phyloP scores from a whole-genome alignment of 2,888 invertebrate genomes.

The Venusia cambrica region DNA sequence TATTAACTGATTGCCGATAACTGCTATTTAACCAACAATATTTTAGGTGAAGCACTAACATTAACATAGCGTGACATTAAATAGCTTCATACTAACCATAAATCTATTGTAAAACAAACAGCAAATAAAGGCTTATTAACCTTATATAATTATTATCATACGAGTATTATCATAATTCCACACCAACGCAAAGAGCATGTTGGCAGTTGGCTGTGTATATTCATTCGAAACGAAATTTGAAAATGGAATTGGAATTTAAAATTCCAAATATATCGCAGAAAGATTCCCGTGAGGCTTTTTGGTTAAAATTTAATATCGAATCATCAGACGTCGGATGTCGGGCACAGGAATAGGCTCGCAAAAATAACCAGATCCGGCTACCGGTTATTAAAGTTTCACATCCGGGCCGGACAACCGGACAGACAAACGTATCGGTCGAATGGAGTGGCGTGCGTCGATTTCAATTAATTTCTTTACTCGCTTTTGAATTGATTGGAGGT shows the following conservation, averaged over 20 bases:
- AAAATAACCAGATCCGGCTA: constrained; percentile 27
- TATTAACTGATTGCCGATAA: too few species aligned
- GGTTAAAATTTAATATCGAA: constrained; percentile 16
- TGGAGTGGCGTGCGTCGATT: constrained; percentile 37
- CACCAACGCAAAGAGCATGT: too few species aligned
- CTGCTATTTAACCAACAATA: too few species aligned
- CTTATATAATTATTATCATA: too few species aligned
- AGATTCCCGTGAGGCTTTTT: constrained; percentile 2
- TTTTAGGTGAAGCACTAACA: too few species aligned
- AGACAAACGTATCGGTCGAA: constrained; percentile 39
- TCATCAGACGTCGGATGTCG: constrained; percentile 20
- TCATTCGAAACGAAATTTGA: too few species aligned
- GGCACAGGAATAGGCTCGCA: constrained; percentile 20
- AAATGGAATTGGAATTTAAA: constrained; percentile 1
- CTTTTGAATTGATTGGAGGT: constrained; percentile 15
- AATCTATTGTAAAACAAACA: too few species aligned
- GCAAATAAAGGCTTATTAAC: too few species aligned
- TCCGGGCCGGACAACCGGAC: constrained; percentile 33
- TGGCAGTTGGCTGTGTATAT: too few species aligned
- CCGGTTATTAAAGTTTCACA: constrained; percentile 52
- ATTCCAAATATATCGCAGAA: constrained; percentile 8
- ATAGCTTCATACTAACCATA: too few species aligned
- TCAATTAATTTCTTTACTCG: constrained; percentile 27
- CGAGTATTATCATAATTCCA: too few species aligned
- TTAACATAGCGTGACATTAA: too few species aligned